Evolutionary conservation across 2,113 vertebrate genomes (phyloP), one percentile per base, ranked within the genome.

Genomic region (Reinhardtius hippoglossoides): DNA sequence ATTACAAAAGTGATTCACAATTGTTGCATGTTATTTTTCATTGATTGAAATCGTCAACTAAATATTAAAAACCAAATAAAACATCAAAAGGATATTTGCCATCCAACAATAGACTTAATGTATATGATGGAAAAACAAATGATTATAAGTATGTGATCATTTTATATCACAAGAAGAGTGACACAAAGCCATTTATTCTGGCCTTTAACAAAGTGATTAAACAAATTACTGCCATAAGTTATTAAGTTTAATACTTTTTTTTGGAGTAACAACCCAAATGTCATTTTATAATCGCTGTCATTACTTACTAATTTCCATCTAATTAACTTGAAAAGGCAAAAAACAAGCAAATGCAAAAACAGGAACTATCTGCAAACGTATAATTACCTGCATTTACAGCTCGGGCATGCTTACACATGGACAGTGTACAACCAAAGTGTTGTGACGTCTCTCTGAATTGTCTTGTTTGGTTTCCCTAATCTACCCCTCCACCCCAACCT

Each of bases 361-460:
- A 72, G 52, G 69, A 84, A 68, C 68, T 58, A 64, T 78, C 48
- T 55, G 62, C 64, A 77, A 77, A 86, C 67, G 73, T 76, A 82
- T 86, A 87, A 88, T 87, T 84, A 87, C 79, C 78, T 79, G 78
- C 78, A 75, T 84, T 82, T 74, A 83, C 60, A 79, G 74, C 60
- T 31, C 62, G 76, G 89, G 70, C 84, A 70, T 83, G 88, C 61
- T 84, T 57, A 74, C 75, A 87, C 88, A 83, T 40, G 75, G 85
- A 71, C 78, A 79, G 66, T 26, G 55, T 59, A 37, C 74, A 78
- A 78, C 48, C 40, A 35, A 61, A 82, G 62, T 79, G 77, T 52
- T 72, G 50, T 81, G 81, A 83, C 62, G 50, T 81, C 61, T 83
- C 70, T 26, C 77, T 86, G 60, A 83, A 81, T 84, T 44, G 70